These are phyloP conservation scores for Nephrotoma flavescens DNA, from an alignment of 2,888 invertebrate genomes.

Conservation along the genomic window DNA sequence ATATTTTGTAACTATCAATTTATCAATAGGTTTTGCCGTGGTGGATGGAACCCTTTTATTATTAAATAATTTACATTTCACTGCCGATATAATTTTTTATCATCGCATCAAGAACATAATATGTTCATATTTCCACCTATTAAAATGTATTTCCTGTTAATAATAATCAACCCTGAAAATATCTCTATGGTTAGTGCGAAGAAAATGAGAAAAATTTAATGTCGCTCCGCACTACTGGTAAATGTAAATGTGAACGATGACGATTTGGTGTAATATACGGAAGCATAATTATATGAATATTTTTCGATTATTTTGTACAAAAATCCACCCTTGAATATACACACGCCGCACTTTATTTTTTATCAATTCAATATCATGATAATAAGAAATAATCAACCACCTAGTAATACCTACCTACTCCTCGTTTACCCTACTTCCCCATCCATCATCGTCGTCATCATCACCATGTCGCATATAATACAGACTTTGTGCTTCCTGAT, in stretches of 20 bases:
- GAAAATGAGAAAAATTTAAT: background rate
- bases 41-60: background rate
- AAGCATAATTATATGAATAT: background rate
- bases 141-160: slow-evolving; percentile 2
- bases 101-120: background rate
- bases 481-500: background rate
- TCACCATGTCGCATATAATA: background rate
- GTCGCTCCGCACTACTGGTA: background rate
- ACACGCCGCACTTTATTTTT: background rate
- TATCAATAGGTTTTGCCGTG: background rate
- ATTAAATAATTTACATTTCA: background rate
- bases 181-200: background rate
- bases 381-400: background rate
- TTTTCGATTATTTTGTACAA: background rate
- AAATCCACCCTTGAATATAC: background rate
- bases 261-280: background rate
- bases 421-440: background rate
- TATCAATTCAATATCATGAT: background rate
- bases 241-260: background rate
- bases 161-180: background rate
- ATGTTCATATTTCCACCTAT: slow-evolving; percentile 4
- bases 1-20: background rate
- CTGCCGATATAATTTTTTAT: background rate
- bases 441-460: background rate
- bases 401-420: background rate